Evolutionary conservation across 2,113 vertebrate species (phyloP), one percentile per base, ranked within the genome.

Genomic region (Sitta europaea): DNA sequence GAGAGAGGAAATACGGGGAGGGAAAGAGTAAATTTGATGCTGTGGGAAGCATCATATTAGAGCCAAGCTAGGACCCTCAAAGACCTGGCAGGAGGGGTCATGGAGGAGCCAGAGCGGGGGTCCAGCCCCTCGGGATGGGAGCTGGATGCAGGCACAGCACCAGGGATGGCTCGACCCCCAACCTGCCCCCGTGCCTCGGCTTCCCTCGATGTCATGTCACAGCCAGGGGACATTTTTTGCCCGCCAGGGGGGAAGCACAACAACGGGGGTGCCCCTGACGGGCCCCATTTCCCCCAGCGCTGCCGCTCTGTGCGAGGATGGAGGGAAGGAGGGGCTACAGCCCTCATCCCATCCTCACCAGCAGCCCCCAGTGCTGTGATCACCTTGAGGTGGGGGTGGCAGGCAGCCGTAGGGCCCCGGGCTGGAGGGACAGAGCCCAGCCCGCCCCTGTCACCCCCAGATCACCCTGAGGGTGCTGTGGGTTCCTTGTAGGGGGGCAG

Each of bases 31-130:
- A 54, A 89, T 58, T 3, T 5, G 24, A 22, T 20, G 67, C 8
- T 2, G 17, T 6, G 35, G 47, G 89, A 71, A 74, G 36, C 21
- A 33, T 10, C 4, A 0, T 1, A 1, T 5, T 2, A 43, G n/a
- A 31, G 76, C 25, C 23, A 18, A 19, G 22, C 45, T 22, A 54
- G 79, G 18, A 48, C 12, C n/a, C 47, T 17, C 14, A 31, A 36
- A 42, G 6, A 11, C 1, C 18, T 12, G 4, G 10, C 29, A 10
- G 33, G 40, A 25, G 12, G 13, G 18, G 21, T 7, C 3, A 7
- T 1, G 31, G 3, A 1, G 61, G 58, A 28, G 70, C 14, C 10
- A 4, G 31, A 2, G 0, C 7, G 1, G 10, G 19, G 16, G 4
- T 6, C 8, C 28, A 28, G 66, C 8, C 2, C 12, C 25, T 4